Percentiles rank a stretch among this genome's conserved stretches.
phyloP scores from a whole-genome alignment of 2,113 vertebrate genomes.

The Porphyrio hochstetteri region DNA sequence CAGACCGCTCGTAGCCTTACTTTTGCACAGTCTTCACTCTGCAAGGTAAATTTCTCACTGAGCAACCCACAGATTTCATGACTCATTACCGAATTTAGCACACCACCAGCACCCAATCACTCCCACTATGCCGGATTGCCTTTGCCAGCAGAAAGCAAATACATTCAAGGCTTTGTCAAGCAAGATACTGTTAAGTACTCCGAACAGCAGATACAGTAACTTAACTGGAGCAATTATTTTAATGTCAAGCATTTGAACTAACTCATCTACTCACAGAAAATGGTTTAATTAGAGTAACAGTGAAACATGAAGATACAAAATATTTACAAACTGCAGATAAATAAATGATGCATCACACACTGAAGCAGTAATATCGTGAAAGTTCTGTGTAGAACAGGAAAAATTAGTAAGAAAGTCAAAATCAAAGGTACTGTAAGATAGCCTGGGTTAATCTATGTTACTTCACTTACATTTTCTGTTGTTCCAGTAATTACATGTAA shows the following conservation, averaged over 20 bases:
- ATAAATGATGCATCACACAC: neutral
- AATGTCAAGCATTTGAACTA: constrained; percentile 3
- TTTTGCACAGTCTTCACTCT: neutral
- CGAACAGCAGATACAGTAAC: constrained; percentile 27
- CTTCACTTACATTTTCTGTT: constrained; percentile 91
- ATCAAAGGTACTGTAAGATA: neutral
- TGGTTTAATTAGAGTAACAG: constrained; percentile 15
- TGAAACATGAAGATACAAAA: neutral
- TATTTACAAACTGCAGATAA: constrained; percentile 13
- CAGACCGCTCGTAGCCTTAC: neutral
- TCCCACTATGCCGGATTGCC: neutral
- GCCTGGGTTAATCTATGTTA: neutral
- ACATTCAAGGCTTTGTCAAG: neutral
- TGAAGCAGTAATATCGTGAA: neutral
- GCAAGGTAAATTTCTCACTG: neutral
- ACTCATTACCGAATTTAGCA: neutral
- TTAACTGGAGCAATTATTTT: constrained; percentile 23
- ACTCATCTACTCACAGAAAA: constrained; percentile 19
- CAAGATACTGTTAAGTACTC: neutral
- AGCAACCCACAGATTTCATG: constrained; percentile 13
- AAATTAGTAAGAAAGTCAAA: neutral
- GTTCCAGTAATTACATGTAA: constrained; percentile 96
- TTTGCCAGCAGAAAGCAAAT: neutral
- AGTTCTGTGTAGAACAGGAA: neutral
- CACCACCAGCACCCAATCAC: neutral